phyloP scores from a whole-genome alignment of 1,140 invertebrate species.

The Heliconius hewitsoni region DNA sequence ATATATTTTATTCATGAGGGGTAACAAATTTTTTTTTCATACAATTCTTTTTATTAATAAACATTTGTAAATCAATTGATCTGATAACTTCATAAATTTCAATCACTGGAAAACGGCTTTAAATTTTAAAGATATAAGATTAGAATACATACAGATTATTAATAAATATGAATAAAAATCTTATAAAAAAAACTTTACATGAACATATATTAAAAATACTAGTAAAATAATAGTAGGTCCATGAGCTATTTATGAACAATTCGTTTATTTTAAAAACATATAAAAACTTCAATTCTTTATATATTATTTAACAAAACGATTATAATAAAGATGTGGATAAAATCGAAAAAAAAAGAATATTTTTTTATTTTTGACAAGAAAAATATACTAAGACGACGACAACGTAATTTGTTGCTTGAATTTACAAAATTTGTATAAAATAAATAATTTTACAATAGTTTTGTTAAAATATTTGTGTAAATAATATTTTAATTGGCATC shows the following conservation, averaged over 20 bases:
- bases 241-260: not conserved
- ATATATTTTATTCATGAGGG: slow-evolving; percentile 8
- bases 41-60: not conserved
- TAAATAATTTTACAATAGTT: not conserved
- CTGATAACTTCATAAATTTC: not conserved
- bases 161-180: not conserved
- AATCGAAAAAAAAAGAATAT: not conserved
- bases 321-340: slow-evolving; percentile 2
- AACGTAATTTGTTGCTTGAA: too few relatives aligned
- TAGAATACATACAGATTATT: not conserved
- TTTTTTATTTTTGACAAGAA: too few relatives aligned
- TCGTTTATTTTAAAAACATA: not conserved
- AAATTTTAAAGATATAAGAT: not conserved
- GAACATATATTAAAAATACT: not conserved
- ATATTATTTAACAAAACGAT: not conserved
- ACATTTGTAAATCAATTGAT: not conserved
- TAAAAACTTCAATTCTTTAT: not conserved
- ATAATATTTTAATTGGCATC: not conserved
- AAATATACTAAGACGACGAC: too few relatives aligned
- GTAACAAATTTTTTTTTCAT: slow-evolving; percentile 29
- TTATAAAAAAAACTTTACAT: not conserved
- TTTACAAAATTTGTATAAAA: too few relatives aligned
- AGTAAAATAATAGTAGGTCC: not conserved
- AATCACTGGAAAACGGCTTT: not conserved
- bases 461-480: not conserved